Evolutionary conservation across 53 echinoderm and acorn worm genomes (phyloP).

Genomic region (Holothuria scabra): DNA sequence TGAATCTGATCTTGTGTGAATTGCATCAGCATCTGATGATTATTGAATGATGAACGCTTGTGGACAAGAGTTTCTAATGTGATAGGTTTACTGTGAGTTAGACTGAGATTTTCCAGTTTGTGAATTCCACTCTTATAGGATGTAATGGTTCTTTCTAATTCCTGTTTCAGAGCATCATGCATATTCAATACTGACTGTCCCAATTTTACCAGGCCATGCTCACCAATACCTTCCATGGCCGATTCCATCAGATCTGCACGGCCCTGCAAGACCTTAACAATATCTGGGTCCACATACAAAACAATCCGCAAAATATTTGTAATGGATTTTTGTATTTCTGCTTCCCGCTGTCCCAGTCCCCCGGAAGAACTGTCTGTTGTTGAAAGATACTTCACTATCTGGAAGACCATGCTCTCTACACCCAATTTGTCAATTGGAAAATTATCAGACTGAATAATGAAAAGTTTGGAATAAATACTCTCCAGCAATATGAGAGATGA

Average conservation of each 20-base stretch:
- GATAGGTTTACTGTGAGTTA: conserved; percentile 73
- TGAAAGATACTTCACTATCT: conserved; percentile 81
- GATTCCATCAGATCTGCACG: conserved; percentile 84
- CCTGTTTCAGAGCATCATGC: conserved; percentile 84
- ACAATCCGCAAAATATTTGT: conserved; percentile 74
- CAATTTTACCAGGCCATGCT: conserved; percentile 76
- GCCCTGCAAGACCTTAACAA: conserved; percentile 73
- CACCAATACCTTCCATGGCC: conserved; percentile 83
- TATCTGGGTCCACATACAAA: conserved; percentile 80
- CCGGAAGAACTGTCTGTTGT: conserved; percentile 54
- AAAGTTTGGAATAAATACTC: conserved; percentile 88
- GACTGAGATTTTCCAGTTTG: conserved; percentile 77
- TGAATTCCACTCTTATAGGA: conserved; percentile 76
- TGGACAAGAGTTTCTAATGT: conserved; percentile 66
- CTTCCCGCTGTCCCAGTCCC: conserved; percentile 43
- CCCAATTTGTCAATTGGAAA: conserved; percentile 79
- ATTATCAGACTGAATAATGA: conserved; percentile 70
- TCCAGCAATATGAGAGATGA: conserved; percentile 72
- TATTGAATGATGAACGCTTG: conserved; percentile 59
- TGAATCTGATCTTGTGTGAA: conserved; percentile 82
- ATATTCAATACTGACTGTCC: conserved; percentile 79
- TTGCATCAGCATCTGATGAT: conserved; percentile 86
- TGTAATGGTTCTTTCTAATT: conserved; percentile 71
- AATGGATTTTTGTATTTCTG: conserved; percentile 62
- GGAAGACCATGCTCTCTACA: conserved; percentile 79